Evolutionary conservation across 2,113 vertebrate genomes (phyloP), one percentile per base, ranked within the genome.

Genomic region (Alces alces): DNA sequence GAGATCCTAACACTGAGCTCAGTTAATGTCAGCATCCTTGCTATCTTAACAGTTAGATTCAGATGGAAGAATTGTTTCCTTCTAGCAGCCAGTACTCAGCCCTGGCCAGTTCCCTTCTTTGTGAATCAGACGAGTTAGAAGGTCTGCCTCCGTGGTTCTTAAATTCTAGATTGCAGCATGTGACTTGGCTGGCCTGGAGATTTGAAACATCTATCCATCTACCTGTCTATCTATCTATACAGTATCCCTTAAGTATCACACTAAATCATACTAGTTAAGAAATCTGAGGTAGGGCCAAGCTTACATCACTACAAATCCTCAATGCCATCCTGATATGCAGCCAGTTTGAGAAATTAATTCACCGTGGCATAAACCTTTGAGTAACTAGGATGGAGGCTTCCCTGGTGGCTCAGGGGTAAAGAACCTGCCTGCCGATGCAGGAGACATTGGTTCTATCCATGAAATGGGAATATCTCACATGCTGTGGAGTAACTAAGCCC

Each of bases 401-500:
- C 36, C 36, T 43, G 11, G 70, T 73, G 21, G 36, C 70, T 73
- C 70, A 43, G 36, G 43, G 70, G 5, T 43, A 76, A 76, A 27
- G 11, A 27, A 76, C 43, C 70, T 27, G 36, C 36, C 70, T 76
- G 36, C 23, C 3, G 14, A 43, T 27, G 21, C 21, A 76, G 70
- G 36, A 76, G 23, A 76, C 6, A 0, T 43, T 0, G 0, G 6
- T 76, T 76, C 23, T 43, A 27, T 43, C 36, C 70, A 25, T 43
- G 11, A 76, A 43, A 12, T 43, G 39, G 11, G 21, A 76, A 76
- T 13, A 76, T 25, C 23, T 43, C 70, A 76, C 5, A 43, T 76
- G 36, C 23, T 25, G 21, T 43, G 36, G 1, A 76, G 6, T 11
- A 76, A 43, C 70, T 43, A 76, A 76, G 12, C 70, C 36, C 23